These are phyloP conservation scores for Noctuana brunneofusca DNA, from an alignment of 2,888 invertebrate species.

Conservation along the genomic window DNA sequence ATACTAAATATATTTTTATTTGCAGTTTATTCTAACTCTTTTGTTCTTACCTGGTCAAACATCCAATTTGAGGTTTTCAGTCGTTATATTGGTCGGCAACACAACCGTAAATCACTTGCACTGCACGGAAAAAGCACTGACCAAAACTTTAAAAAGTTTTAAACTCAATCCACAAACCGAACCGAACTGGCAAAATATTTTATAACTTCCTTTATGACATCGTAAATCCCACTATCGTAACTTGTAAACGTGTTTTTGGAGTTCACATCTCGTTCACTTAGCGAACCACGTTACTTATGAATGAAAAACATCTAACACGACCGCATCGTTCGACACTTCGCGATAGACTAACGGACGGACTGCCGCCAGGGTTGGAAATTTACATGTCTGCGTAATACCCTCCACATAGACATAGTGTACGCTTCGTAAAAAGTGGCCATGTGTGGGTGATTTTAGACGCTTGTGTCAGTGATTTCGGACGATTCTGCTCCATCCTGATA, in stretches of 20 bases:
- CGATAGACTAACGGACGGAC: slow-evolving; percentile 61
- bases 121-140: slow-evolving; percentile 35
- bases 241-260: slow-evolving; percentile 36
- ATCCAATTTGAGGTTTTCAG: slow-evolving; percentile 3
- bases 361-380: slow-evolving; percentile 59
- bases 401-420: slow-evolving; percentile 45
- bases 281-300: slow-evolving; percentile 32
- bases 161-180: slow-evolving; percentile 36
- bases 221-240: slow-evolving; percentile 32
- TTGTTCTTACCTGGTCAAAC: slow-evolving; percentile 36
- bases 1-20: no score
- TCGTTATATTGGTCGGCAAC: slow-evolving; percentile 6
- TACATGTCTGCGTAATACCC: slow-evolving; percentile 57
- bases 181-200: slow-evolving; percentile 15
- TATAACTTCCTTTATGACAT: slow-evolving; percentile 21
- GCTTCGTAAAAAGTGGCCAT: slow-evolving; percentile 35
- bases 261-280: slow-evolving; percentile 39
- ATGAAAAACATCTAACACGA: slow-evolving; percentile 20
- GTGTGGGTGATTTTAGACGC: slow-evolving; percentile 60
- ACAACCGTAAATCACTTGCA: slow-evolving; percentile 38
- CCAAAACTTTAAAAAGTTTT: slow-evolving; percentile 36
- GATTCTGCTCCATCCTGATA: slow-evolving; percentile 46
- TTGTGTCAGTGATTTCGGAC: slow-evolving; percentile 58
- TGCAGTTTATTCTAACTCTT: no score
- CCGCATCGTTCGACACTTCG: slow-evolving; percentile 36